Conservation (phyloP, 2,797 vertebrate species). For the Coreius guichenoti region DNA sequence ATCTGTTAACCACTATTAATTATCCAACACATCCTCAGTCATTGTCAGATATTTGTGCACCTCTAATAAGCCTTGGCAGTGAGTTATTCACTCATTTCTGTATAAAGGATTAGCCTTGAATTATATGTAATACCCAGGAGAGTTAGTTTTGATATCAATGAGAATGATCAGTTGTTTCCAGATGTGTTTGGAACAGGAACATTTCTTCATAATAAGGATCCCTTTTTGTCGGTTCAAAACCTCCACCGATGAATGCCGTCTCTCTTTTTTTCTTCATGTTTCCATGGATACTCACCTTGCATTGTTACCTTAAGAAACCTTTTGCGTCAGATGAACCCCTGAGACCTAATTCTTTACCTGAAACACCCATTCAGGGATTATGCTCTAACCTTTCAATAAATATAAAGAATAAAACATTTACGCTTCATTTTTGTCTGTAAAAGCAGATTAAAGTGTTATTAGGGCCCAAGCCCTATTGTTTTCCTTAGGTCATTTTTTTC, state of each 20-base stretch:
- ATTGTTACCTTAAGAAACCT: constrained; percentile 78
- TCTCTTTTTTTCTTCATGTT: constrained; percentile 77
- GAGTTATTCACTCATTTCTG: constrained; percentile 78
- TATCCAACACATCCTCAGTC: constrained; percentile 46
- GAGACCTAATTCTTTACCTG: not conserved
- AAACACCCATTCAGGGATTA: not conserved
- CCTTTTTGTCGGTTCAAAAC: constrained; percentile 36
- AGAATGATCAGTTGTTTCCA: constrained; percentile 81
- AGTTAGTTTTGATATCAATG: constrained; percentile 79
- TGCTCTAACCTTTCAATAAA: not conserved
- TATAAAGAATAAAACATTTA: not conserved
- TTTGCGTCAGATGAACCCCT: constrained; percentile 62
- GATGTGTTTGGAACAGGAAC: constrained; percentile 74
- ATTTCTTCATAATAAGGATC: constrained; percentile 60
- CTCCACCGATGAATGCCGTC: constrained; percentile 72
- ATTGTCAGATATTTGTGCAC: constrained; percentile 63
- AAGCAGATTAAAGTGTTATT: not conserved
- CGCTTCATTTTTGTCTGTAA: not conserved
- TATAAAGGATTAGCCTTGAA: constrained; percentile 83
- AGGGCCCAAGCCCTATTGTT: no score
- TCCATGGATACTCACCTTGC: constrained; percentile 75
- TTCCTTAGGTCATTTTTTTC: no score
- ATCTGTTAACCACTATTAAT: constrained; percentile 20
- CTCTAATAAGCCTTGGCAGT: constrained; percentile 55
- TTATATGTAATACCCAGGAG: constrained; percentile 69